Conservation (phyloP, 2,113 vertebrate genomes). For the Petromus typicus region DNA sequence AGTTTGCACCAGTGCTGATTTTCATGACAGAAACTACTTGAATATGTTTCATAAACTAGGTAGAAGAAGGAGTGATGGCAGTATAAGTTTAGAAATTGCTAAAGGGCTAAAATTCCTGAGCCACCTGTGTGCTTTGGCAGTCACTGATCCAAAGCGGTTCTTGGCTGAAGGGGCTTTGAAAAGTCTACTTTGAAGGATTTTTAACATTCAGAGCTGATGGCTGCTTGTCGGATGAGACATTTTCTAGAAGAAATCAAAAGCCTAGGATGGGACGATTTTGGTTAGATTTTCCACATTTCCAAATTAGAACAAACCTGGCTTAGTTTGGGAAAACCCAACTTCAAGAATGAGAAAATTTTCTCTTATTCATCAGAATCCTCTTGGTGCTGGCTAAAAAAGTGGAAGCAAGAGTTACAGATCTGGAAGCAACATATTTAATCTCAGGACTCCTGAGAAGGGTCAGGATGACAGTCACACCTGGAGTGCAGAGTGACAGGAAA, state of each 20-base stretch:
- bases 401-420: neutral
- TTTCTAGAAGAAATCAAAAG: neutral
- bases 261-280: neutral
- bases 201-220: neutral
- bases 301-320: neutral
- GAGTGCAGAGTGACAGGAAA: neutral
- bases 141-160: neutral
- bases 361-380: neutral
- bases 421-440: neutral
- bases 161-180: neutral
- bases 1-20: neutral
- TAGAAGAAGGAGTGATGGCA: neutral
- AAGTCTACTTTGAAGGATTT: neutral
- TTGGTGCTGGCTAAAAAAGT: neutral
- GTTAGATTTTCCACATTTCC: conserved; percentile 9
- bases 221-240: neutral
- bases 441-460: neutral
- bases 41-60: neutral
- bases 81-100: neutral
- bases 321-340: neutral
- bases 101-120: neutral
- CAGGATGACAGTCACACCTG: neutral
- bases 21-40: neutral
- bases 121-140: neutral
- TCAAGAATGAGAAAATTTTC: neutral